phyloP scores from a whole-genome alignment of 92 coral and sea anemone genomes.

The Pocillopora meandrina region DNA sequence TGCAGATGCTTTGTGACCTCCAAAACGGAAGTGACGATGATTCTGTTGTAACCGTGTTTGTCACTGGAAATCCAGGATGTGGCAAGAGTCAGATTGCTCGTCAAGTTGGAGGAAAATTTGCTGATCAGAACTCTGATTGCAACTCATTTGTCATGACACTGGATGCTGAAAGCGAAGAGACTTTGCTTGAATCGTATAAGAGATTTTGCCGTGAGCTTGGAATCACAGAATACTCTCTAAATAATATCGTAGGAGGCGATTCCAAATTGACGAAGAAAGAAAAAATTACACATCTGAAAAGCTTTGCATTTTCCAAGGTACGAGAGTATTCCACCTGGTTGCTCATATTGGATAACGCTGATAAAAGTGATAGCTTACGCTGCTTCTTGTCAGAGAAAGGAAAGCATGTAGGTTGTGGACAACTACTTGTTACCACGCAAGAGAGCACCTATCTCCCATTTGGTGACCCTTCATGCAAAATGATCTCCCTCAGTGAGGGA shows the following conservation, averaged over 20 bases:
- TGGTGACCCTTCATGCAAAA: constrained; percentile 7
- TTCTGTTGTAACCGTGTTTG: constrained; percentile 25
- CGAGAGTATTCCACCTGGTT: constrained; percentile 46
- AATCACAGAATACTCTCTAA: constrained; percentile 27
- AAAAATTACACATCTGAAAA: constrained; percentile 16
- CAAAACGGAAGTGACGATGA: constrained; percentile 9
- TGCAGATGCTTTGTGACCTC: constrained; percentile 14
- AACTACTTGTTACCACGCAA: constrained; percentile 43
- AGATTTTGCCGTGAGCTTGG: constrained; percentile 38
- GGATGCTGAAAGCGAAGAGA: constrained; percentile 32
- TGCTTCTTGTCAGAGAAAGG: constrained; percentile 35
- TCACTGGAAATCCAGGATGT: constrained; percentile 57
- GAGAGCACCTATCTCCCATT: constrained; percentile 28
- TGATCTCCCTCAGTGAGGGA: constrained; percentile 32
- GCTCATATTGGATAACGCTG: constrained; percentile 51
- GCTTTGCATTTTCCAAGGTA: constrained; percentile 23
- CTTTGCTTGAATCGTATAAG: constrained; percentile 42
- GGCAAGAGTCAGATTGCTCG: constrained; percentile 47
- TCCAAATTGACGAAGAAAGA: constrained; percentile 14
- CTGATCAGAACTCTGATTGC: not conserved
- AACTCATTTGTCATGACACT: constrained; percentile 51
- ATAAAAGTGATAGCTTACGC: constrained; percentile 3
- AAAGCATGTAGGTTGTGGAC: constrained; percentile 28
- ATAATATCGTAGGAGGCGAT: constrained; percentile 19
- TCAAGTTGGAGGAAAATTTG: constrained; percentile 14